These are phyloP conservation scores for Eubasilissa splendida DNA, from an alignment of 2,888 invertebrate genomes.

Conservation along the genomic window DNA sequence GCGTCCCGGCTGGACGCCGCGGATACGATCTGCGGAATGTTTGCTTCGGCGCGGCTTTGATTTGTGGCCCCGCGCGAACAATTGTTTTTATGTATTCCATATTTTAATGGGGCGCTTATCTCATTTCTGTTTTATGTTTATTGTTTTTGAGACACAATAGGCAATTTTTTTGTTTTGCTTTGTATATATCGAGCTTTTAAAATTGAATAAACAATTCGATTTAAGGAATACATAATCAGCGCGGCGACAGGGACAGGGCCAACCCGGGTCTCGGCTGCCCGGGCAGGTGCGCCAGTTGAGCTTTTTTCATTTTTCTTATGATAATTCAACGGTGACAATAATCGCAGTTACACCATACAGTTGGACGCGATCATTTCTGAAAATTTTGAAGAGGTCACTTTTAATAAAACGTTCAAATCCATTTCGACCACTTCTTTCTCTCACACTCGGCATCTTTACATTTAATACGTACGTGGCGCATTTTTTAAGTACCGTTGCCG, in stretches of 20 bases:
- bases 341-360: no score
- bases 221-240: slow-evolving; percentile 18
- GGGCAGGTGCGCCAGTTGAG: background rate
- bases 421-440: no score
- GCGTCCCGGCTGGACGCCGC: slow-evolving; percentile 19
- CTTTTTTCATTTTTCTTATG: background rate
- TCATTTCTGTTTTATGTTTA: slow-evolving; percentile 51
- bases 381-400: no score
- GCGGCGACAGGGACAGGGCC: background rate
- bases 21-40: slow-evolving; percentile 41
- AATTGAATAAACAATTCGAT: slow-evolving; percentile 32
- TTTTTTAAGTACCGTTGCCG: no score
- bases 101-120: slow-evolving; percentile 53
- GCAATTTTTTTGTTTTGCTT: slow-evolving; percentile 39
- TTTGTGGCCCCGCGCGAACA: slow-evolving; percentile 46
- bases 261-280: background rate
- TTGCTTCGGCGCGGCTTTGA: slow-evolving; percentile 46
- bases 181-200: slow-evolving; percentile 30
- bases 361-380: no score
- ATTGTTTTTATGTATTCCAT: slow-evolving; percentile 50
- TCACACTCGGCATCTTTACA: no score
- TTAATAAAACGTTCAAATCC: no score
- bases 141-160: slow-evolving; percentile 49
- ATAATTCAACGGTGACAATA: no score
- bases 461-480: no score